Conservation (phyloP, 1,140 invertebrate genomes). For the Conopomorpha cramerella region DNA sequence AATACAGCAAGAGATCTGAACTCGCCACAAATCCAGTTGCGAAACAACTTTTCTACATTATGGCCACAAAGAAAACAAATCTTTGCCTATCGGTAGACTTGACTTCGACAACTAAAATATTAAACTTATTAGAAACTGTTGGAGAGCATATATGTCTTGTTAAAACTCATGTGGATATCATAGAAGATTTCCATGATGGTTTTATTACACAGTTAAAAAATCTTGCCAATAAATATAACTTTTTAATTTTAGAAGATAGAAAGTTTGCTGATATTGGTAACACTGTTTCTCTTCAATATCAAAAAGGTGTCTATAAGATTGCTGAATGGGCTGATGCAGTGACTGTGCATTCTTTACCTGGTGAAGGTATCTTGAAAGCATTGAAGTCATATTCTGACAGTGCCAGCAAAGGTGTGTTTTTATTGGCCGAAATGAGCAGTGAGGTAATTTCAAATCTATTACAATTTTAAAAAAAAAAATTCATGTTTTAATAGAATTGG, state of each 20-base stretch:
- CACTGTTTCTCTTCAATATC: conserved; percentile 84
- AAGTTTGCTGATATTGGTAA: conserved; percentile 98
- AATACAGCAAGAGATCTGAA: conserved; percentile 64
- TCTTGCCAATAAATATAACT: conserved; percentile 79
- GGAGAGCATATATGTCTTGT: conserved; percentile 87
- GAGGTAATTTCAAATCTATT: conserved; percentile 48
- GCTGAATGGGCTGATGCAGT: conserved; percentile 88
- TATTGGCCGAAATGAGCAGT: conserved; percentile 88
- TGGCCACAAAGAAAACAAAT: conserved; percentile 83
- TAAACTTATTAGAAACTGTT: conserved; percentile 74
- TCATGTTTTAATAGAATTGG: no score
- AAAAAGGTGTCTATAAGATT: conserved; percentile 76
- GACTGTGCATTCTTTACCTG: conserved; percentile 86
- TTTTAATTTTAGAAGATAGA: conserved; percentile 94
- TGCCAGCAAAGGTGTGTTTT: conserved; percentile 66
- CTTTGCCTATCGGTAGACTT: conserved; percentile 88
- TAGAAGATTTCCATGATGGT: conserved; percentile 76
- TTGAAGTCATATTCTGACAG: conserved; percentile 56
- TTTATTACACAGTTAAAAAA: conserved; percentile 68
- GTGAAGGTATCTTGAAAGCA: conserved; percentile 79
- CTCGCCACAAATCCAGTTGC: conserved; percentile 66
- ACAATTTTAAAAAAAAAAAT: no score
- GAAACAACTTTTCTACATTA: conserved; percentile 75
- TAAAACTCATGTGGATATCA: conserved; percentile 90
- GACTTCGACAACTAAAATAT: conserved; percentile 66